A percentile compares a stretch with the other conserved stretches of the same genome.
These are phyloP conservation scores for Coelopa pilipes DNA, from an alignment of 2,888 invertebrate genomes.

Conservation along the genomic window DNA sequence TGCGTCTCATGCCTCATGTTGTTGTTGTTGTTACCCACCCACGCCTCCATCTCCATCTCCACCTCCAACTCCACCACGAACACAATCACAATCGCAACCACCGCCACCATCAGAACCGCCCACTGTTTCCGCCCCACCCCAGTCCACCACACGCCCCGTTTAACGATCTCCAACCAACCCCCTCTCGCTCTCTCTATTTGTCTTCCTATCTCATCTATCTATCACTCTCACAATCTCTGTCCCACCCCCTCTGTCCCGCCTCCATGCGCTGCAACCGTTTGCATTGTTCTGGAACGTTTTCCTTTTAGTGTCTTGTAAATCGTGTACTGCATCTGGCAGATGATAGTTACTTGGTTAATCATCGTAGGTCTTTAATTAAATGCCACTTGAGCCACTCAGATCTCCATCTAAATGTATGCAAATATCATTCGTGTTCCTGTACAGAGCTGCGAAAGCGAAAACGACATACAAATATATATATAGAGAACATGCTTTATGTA, in stretches of 20 bases:
- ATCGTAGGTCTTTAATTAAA: slow-evolving; percentile 6
- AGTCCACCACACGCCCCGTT: too few species aligned
- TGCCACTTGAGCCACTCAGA: not conserved
- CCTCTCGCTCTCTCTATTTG: not conserved
- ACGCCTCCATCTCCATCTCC: not conserved
- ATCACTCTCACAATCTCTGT: not conserved
- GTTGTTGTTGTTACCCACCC: not conserved
- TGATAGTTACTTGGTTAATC: slow-evolving; percentile 4
- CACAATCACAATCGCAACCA: not conserved
- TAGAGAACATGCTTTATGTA: not conserved
- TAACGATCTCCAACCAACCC: too few species aligned
- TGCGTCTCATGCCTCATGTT: not conserved
- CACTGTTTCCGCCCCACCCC: not conserved
- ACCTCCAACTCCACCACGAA: not conserved
- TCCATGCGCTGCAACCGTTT: slow-evolving; percentile 18
- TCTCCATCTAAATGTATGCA: slow-evolving; percentile 15
- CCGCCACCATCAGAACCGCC: not conserved
- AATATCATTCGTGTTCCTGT: not conserved
- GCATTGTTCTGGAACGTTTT: slow-evolving; percentile 26
- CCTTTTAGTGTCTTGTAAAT: slow-evolving; percentile 6
- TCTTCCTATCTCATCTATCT: not conserved
- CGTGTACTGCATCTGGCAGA: not conserved
- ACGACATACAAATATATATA: not conserved
- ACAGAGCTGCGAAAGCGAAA: not conserved
- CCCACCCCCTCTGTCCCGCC: not conserved